Percentiles rank a stretch among this genome's conserved stretches.
Evolutionary conservation across 2,888 invertebrate genomes (phyloP).

Genomic region (Ecdyonurus torrentis): DNA sequence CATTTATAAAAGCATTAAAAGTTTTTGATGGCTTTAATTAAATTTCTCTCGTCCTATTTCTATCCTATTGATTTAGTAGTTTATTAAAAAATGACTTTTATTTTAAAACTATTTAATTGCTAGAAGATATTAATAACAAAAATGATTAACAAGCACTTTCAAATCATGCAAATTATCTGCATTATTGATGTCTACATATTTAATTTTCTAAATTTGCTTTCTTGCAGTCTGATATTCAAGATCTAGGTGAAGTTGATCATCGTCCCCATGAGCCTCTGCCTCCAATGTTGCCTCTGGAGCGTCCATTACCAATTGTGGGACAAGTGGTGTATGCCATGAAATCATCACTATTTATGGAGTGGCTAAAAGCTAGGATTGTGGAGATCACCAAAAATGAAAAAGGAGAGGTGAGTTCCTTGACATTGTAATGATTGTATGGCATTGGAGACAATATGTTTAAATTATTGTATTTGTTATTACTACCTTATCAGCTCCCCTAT

Average conservation of each 20-base stretch:
- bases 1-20: no score
- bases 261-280: slow-evolving; percentile 31
- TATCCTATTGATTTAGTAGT: no score
- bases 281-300: slow-evolving; percentile 32
- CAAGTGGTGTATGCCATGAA: slow-evolving; percentile 43
- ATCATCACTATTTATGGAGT: slow-evolving; percentile 40
- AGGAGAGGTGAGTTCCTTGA: slow-evolving; percentile 21
- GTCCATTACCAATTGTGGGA: slow-evolving; percentile 32
- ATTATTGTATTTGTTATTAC: no score
- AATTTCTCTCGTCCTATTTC: no score
- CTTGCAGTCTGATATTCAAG: slow-evolving; percentile 13
- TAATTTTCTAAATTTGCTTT: background rate
- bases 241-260: slow-evolving; percentile 11
- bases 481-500: no score
- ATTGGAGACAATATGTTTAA: no score
- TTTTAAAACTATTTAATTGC: no score
- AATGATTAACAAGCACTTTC: background rate
- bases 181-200: no score
- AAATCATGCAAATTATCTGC: background rate
- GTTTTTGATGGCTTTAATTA: no score
- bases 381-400: slow-evolving; percentile 28
- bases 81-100: no score
- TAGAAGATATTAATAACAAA: no score
- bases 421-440: no score
- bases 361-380: slow-evolving; percentile 40